phyloP scores from a whole-genome alignment of 2,888 invertebrate species.

The Callyntrura sp. region DNA sequence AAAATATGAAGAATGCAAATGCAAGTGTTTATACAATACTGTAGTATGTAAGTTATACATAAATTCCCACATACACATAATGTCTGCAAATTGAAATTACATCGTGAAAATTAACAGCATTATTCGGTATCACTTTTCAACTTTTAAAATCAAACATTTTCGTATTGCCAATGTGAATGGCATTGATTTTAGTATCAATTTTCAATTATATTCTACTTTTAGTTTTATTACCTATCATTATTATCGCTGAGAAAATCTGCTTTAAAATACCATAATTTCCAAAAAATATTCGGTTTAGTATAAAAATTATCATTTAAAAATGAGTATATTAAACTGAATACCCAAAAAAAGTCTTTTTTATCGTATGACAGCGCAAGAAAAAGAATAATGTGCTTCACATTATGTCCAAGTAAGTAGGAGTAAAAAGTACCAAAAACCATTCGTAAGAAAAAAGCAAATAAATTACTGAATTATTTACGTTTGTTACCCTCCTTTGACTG shows the following conservation, averaged over 20 bases:
- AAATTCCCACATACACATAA: neutral
- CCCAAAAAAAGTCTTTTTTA: neutral
- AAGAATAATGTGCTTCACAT: neutral
- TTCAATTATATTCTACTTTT: neutral
- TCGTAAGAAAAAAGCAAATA: slow-evolving; percentile 13
- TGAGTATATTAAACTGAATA: neutral
- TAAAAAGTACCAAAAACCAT: slow-evolving; percentile 42
- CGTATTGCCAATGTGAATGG: neutral
- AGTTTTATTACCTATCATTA: too few species aligned
- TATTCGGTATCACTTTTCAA: neutral
- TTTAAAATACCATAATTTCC: neutral
- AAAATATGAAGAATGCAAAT: slow-evolving; percentile 16
- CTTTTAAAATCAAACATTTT: neutral
- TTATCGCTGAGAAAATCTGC: slow-evolving; percentile 13
- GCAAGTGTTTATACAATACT: slow-evolving; percentile 38
- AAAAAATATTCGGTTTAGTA: neutral
- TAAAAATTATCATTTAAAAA: neutral
- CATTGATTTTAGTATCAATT: slow-evolving; percentile 1
- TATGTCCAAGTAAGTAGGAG: neutral
- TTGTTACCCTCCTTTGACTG: slow-evolving; percentile 32
- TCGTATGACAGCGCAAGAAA: neutral
- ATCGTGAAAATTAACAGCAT: slow-evolving; percentile 1
- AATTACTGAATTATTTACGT: slow-evolving; percentile 27
- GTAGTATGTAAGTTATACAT: slow-evolving; percentile 13
- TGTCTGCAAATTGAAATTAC: neutral